Conservation (phyloP, 2,113 vertebrate species). For the Platysteira castanea region DNA sequence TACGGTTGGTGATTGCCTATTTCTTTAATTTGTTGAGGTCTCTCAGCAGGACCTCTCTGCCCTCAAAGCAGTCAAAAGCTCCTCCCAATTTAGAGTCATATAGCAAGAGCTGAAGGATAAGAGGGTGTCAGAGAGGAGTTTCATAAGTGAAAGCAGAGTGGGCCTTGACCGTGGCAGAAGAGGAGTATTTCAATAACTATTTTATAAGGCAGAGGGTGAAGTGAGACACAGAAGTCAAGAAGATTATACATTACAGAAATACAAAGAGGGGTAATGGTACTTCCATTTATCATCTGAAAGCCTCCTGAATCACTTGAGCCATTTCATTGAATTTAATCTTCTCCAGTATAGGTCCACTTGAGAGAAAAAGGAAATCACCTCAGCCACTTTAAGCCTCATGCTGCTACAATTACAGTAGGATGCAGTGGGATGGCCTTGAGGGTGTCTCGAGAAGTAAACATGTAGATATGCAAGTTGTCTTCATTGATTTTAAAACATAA, state of each 20-base stretch:
- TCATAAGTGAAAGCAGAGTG: not conserved
- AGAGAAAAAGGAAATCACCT: not conserved
- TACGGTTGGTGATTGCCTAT: too few species aligned
- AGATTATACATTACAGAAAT: not conserved
- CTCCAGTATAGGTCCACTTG: not conserved
- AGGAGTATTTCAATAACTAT: not conserved
- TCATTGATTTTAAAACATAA: not conserved
- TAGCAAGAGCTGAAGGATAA: not conserved
- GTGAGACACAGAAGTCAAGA: not conserved
- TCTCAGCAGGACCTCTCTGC: not conserved
- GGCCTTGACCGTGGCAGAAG: not conserved
- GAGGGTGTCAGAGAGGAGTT: not conserved
- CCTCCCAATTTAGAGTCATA: not conserved
- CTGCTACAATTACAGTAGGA: not conserved
- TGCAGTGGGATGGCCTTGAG: not conserved
- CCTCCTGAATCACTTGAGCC: not conserved
- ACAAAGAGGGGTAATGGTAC: not conserved
- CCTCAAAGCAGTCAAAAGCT: rapidly evolving
- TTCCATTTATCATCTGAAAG: not conserved
- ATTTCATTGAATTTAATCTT: not conserved
- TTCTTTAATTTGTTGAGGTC: not conserved
- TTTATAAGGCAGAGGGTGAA: not conserved
- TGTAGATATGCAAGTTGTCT: not conserved
- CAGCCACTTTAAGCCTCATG: not conserved
- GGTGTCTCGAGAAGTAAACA: not conserved